A percentile compares a stretch with the other conserved stretches of the same genome.
phyloP scores from a whole-genome alignment of 2,113 vertebrate species.

The Callospermophilus lateralis region DNA sequence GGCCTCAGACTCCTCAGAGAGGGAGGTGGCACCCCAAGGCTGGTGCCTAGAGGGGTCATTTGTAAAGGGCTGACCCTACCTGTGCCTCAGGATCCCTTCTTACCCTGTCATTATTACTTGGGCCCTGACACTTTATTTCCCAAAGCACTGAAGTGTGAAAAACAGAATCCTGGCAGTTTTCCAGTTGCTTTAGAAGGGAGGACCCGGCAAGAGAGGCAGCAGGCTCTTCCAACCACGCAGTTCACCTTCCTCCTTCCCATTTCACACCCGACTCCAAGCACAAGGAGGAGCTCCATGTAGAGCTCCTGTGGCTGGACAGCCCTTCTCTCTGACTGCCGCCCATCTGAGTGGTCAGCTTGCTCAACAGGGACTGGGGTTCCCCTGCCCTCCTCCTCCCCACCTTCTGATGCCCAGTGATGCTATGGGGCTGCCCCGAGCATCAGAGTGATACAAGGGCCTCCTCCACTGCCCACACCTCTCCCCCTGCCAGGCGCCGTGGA shows the following conservation, averaged over 20 bases:
- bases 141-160: neutral
- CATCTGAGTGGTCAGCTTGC: neutral
- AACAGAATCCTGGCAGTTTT: neutral
- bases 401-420: neutral
- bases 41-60: neutral
- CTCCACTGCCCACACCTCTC: neutral
- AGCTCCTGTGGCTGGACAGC: neutral
- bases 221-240: no score
- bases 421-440: no score
- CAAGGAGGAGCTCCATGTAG: neutral
- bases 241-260: no score
- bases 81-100: neutral
- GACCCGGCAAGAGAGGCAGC: neutral
- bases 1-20: neutral
- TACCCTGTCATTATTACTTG: neutral
- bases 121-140: neutral
- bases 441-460: neutral
- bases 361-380: neutral
- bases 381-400: no score
- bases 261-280: no score
- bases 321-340: neutral
- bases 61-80: neutral
- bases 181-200: neutral
- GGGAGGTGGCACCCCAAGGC: neutral
- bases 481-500: slow-evolving; percentile 51